Conservation (phyloP, 2,888 invertebrate species). For the Dendrolimus houi region DNA sequence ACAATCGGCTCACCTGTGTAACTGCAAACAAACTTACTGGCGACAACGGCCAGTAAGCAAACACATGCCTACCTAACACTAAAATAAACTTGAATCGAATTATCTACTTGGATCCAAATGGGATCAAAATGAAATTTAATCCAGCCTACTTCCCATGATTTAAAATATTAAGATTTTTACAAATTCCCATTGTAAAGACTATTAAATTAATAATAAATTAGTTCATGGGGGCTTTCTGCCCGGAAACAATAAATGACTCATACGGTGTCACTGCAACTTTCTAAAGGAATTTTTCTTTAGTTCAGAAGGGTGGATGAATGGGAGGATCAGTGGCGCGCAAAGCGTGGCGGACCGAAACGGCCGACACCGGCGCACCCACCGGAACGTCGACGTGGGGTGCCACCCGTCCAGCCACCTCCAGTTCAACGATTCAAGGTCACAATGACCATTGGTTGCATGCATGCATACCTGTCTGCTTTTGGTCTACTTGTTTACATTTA, state of each 20-base stretch:
- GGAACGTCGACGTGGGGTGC: slow-evolving; percentile 49
- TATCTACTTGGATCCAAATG: too few species aligned
- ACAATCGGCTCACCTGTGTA: slow-evolving; percentile 58
- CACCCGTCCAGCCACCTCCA: slow-evolving; percentile 23
- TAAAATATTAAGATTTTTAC: not conserved
- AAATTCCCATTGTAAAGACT: not conserved
- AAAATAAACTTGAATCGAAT: too few species aligned
- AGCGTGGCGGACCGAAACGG: slow-evolving; percentile 41
- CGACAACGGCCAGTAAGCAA: too few species aligned
- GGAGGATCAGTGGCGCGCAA: slow-evolving; percentile 40
- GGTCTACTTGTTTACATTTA: too few species aligned
- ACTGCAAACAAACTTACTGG: slow-evolving; percentile 7
- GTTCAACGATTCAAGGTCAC: slow-evolving; percentile 2
- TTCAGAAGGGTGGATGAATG: slow-evolving; percentile 7
- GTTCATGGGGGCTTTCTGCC: not conserved
- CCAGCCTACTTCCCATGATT: too few species aligned
- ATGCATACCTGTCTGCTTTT: too few species aligned
- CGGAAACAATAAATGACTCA: not conserved
- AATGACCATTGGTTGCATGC: not conserved
- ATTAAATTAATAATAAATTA: not conserved
- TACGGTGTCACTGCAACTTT: not conserved
- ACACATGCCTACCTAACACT: too few species aligned
- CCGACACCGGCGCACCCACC: slow-evolving; percentile 31
- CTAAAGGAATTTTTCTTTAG: not conserved
- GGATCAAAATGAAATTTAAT: too few species aligned